Evolutionary conservation across 53 echinoderm and acorn worm species (phyloP), one percentile per base, ranked within the genome.

Genomic region (Mesocentrotus franciscanus): DNA sequence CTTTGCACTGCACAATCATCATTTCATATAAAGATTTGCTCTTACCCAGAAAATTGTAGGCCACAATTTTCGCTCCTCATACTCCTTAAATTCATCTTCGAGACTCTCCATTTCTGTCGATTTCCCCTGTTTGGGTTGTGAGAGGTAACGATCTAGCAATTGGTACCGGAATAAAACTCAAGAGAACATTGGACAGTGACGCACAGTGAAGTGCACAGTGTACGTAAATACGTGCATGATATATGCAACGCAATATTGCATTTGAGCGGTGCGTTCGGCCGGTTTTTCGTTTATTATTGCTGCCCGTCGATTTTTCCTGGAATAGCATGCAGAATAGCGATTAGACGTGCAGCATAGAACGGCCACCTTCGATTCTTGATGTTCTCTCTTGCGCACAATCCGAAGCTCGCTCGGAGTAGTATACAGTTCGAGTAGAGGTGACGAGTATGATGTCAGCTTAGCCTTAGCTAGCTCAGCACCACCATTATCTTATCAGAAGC

Each of bases 41-140:
- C 93, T 93, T 93, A 93, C 93, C 93, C 93, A 93, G 59, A 93
- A 93, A 72, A 93, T 74, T 55, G 93, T 93, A 2, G 55, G 93
- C 93, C 93, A 93, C 93, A 93, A 56, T 75, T 93, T 93, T 55
- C 76, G 72, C 8, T 93, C 93, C 76, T 93, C 93, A 24, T 74
- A 93, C 29, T 93, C 93, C 56, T 70, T 56, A 56, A 93, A 93
- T 75, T 93, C 93, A 8, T 93, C 76, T 76, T 93, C 93, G 56
- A 93, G 72, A 75, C 55, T 61, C 70, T 92, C 39, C 92, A 92
- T 92, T 33, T 92, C 34, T 32, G 70, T 18, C 14, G 81, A 36
- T 42, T 81, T 22, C 22, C 18, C 22, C 39, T 9, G 29, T 39
- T 18, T 36, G 36, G 29, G 13, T 32, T 12, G 9, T 20, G 18